Percentiles rank a stretch among this genome's conserved stretches.
Conservation (phyloP, 2,797 vertebrate species). For the Dallia pectoralis region DNA sequence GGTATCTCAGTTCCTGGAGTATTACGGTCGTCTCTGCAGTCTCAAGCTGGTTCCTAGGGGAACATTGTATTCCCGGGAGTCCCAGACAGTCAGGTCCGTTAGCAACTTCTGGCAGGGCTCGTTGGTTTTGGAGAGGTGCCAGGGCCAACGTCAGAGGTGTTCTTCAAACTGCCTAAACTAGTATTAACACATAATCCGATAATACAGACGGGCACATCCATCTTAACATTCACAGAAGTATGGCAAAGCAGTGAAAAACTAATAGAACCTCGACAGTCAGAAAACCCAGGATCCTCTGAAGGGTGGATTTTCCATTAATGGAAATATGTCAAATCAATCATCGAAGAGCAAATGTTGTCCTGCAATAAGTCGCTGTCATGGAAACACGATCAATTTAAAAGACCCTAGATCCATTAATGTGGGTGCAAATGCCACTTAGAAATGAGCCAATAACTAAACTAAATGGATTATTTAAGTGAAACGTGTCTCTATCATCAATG, state of each 20-base stretch:
- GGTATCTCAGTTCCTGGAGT: too few species aligned
- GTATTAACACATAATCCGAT: background rate
- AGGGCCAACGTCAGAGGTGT: background rate
- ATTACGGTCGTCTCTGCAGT: too few species aligned
- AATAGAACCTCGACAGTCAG: background rate
- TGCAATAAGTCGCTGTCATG: background rate
- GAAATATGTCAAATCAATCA: background rate
- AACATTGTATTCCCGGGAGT: background rate
- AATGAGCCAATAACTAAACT: background rate
- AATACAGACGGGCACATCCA: background rate
- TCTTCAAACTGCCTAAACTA: background rate
- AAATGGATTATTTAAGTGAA: constrained; percentile 14
- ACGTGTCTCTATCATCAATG: constrained; percentile 9
- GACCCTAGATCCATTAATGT: background rate
- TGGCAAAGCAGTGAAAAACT: background rate
- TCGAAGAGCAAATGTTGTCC: background rate
- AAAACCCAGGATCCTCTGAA: background rate
- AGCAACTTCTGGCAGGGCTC: background rate
- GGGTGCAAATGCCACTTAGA: background rate
- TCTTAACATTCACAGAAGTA: background rate
- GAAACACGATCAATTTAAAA: background rate
- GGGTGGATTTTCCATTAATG: background rate
- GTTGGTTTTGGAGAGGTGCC: background rate
- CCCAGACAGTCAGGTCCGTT: background rate
- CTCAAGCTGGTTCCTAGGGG: background rate